Percentiles rank a stretch among this genome's conserved stretches.
Conservation (phyloP, 2,113 vertebrate genomes). For the Corythornis vintsioides region DNA sequence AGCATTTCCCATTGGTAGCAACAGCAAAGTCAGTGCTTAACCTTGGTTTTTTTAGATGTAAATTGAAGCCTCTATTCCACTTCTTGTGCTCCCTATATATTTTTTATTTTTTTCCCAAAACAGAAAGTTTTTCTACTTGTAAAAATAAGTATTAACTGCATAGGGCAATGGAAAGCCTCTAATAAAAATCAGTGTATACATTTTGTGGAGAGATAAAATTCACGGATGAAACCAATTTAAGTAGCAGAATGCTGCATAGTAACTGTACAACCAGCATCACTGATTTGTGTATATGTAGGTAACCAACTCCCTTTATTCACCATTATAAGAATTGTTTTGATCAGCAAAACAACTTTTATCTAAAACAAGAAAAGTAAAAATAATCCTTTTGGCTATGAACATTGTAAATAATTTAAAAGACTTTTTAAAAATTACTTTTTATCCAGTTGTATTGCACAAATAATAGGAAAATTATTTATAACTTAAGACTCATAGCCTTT, state of each 20-base stretch:
- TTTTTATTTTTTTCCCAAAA: not conserved
- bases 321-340: not conserved
- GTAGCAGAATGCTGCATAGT: not conserved
- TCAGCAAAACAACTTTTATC: not conserved
- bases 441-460: not conserved
- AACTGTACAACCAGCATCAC: not conserved
- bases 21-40: not conserved
- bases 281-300: not conserved
- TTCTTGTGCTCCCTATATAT: not conserved
- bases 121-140: not conserved
- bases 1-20: not conserved
- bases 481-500: not conserved
- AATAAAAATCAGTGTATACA: not conserved
- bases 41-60: not conserved
- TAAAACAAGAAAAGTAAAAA: constrained; percentile 12
- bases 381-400: not conserved
- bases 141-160: not conserved
- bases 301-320: not conserved
- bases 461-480: constrained; percentile 11
- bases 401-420: not conserved
- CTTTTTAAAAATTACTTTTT: not conserved
- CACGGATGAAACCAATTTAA: constrained; percentile 3
- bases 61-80: not conserved
- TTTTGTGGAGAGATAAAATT: constrained; percentile 6
- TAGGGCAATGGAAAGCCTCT: not conserved